These are phyloP conservation scores for Melanotaenia pygmaea DNA, from an alignment of 2,797 vertebrate species.

Conservation along the genomic window DNA sequence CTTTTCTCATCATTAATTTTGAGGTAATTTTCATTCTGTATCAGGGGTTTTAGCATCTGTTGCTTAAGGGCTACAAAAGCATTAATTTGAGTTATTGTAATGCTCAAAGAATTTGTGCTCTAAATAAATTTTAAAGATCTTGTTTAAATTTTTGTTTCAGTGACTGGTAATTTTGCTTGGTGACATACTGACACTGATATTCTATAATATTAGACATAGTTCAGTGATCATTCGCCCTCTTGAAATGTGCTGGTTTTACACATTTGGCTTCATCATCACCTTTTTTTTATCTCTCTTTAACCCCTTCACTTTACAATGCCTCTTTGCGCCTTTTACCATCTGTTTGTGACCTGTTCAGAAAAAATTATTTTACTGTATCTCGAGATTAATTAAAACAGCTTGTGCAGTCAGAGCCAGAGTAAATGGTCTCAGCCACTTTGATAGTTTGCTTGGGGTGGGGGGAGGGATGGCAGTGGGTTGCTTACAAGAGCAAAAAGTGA, in stretches of 20 bases:
- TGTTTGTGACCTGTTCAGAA: too few species aligned
- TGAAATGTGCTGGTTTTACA: neutral
- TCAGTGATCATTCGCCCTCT: neutral
- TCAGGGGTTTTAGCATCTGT: neutral
- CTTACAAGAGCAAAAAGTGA: neutral
- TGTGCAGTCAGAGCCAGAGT: too few species aligned
- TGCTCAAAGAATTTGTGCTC: neutral
- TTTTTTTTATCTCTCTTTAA: neutral
- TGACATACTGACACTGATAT: neutral
- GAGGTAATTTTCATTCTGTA: neutral
- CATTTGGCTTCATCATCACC: neutral
- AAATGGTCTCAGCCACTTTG: too few species aligned
- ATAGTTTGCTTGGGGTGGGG: too few species aligned
- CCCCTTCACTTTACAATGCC: neutral
- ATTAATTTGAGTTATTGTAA: neutral
- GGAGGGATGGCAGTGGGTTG: too few species aligned
- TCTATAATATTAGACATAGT: neutral
- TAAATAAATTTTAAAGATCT: neutral
- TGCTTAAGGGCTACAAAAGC: neutral
- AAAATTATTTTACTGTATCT: too few species aligned
- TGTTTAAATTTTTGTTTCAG: neutral
- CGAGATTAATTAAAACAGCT: too few species aligned
- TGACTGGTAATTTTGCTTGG: neutral
- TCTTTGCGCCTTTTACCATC: too few species aligned
- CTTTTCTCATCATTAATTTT: neutral